phyloP scores from a whole-genome alignment of 2,888 invertebrate genomes.

The Epinotia demarniana region DNA sequence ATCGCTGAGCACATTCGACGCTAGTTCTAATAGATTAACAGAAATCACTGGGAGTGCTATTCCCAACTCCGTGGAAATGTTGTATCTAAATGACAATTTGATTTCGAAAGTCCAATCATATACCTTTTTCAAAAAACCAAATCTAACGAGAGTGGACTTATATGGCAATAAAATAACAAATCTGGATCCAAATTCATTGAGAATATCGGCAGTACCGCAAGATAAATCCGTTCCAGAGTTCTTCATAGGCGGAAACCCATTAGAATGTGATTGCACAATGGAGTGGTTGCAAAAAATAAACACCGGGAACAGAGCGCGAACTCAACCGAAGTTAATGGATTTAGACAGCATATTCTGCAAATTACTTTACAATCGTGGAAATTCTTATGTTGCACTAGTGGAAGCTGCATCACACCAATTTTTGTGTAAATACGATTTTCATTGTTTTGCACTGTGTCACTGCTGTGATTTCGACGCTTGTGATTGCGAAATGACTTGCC shows the following conservation, averaged over 20 bases:
- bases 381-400: conserved; percentile 89
- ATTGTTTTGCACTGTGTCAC: conserved; percentile 94
- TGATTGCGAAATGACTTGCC: conserved; percentile 97
- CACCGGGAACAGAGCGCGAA: conserved; percentile 89
- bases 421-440: conserved; percentile 92
- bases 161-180: conserved; percentile 92
- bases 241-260: conserved; percentile 93
- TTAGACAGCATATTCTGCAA: conserved; percentile 93
- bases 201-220: conserved; percentile 90
- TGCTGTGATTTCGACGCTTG: conserved; percentile 97
- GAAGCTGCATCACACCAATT: conserved; percentile 93
- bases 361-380: conserved; percentile 90
- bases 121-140: conserved; percentile 94
- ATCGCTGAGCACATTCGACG: conserved; percentile 91
- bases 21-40: conserved; percentile 91
- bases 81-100: conserved; percentile 91
- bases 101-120: conserved; percentile 94
- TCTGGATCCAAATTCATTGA: conserved; percentile 89
- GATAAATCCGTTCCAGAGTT: conserved; percentile 91
- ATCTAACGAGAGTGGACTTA: conserved; percentile 91
- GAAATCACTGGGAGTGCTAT: conserved; percentile 93
- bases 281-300: conserved; percentile 95
- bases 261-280: conserved; percentile 95
- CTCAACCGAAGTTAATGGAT: conserved; percentile 93
- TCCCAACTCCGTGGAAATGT: conserved; percentile 92